Evolutionary conservation across 1,140 invertebrate species (phyloP), one percentile per base, ranked within the genome.

Genomic region (Drosophila neocordata): DNA sequence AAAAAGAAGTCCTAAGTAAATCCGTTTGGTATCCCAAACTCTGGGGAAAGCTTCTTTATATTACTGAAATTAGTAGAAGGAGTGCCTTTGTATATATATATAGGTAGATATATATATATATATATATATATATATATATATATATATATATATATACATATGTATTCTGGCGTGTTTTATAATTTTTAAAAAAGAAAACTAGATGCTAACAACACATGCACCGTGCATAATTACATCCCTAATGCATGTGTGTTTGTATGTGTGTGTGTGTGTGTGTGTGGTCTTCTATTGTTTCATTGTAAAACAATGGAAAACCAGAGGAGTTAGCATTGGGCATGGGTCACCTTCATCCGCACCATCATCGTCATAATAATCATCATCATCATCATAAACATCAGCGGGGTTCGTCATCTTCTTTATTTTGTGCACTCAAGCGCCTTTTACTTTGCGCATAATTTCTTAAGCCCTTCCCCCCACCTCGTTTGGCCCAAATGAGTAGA

Each of bases 371-470:
- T 41, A 15, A 48, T 24, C 66, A 63, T 51, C 62, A 41, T 15
- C 71, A 65, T 35, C 69, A 48, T 66, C 52, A 15, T 57, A 77
- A 48, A 35, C 57, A 60, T 61, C 51, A 38, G 37, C 38, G 48
- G 41, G 41, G 18, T 48, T 41, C 64, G n/a, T 58, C 73, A 65
- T 84, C 67, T 72, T 71, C 77, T 84, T 79, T 77, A 70, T 85
- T 84, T 81, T 84, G 73, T 84, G 73, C 77, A 84, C 81, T 83
- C 60, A 68, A 77, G 79, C 74, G 74, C 60, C 79, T 82, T 80
- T 84, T 73, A 85, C 81, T 85, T 85, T 80, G 66, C 69, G 82
- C 82, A 85, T 85, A 87, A 85, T 85, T 87, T 81, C 82, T 87
- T 75, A 77, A 60, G 68, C 81, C 73, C 31, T 59, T 44, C 65